Evolutionary conservation across 2,113 vertebrate species (phyloP).

Genomic region (Onychostruthus taczanowskii): DNA sequence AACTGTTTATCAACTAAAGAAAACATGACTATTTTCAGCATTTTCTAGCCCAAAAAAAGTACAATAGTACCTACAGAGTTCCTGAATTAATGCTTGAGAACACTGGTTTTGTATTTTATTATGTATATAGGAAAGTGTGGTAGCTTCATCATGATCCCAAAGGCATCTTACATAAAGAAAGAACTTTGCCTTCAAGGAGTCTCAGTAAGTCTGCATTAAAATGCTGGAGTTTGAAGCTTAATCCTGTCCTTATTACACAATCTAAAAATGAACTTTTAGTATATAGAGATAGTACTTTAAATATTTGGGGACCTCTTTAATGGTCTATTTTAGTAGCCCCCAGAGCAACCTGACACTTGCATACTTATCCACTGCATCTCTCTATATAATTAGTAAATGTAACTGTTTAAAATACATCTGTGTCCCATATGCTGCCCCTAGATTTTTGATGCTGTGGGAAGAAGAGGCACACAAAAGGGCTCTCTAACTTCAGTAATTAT

Average conservation of each 20-base stretch:
- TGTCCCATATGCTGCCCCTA: neutral
- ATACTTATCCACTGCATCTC: neutral
- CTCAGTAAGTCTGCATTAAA: neutral
- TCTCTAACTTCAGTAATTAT: neutral
- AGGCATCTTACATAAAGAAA: neutral
- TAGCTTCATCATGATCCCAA: neutral
- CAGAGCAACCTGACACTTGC: neutral
- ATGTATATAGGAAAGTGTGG: neutral
- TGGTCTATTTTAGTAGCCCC: slow-evolving; percentile 2
- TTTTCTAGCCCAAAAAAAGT: neutral
- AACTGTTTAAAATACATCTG: neutral
- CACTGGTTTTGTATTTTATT: neutral
- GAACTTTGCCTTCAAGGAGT: neutral
- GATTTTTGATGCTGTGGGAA: neutral
- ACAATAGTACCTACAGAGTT: neutral
- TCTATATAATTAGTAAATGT: neutral
- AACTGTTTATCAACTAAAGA: neutral
- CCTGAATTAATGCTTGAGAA: neutral
- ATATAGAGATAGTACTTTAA: neutral
- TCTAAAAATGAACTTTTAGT: neutral
- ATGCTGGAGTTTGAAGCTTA: neutral
- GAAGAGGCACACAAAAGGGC: neutral
- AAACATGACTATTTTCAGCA: neutral
- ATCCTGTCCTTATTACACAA: slow-evolving; percentile 11
- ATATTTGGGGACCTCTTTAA: slow-evolving; percentile 28